phyloP scores from a whole-genome alignment of 35 echinoderm and acorn worm species.

The Strongylocentrotus purpuratus region DNA sequence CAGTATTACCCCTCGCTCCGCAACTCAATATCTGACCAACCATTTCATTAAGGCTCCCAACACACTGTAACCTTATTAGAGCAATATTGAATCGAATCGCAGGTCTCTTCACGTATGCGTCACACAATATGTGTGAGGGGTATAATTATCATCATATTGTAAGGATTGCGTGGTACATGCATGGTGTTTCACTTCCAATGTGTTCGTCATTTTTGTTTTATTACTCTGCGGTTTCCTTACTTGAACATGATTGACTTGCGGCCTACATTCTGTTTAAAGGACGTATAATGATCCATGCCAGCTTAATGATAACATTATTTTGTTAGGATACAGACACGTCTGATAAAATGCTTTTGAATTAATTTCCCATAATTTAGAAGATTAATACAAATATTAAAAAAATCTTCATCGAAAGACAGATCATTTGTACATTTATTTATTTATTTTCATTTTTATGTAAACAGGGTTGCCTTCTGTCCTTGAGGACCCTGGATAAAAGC shows the following conservation, averaged over 20 bases:
- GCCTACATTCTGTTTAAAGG: background rate
- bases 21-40: background rate
- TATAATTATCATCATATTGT: background rate
- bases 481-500: too few species aligned
- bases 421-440: too few species aligned
- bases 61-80: background rate
- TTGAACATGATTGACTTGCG: background rate
- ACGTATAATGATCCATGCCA: background rate
- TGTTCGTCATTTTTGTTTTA: background rate
- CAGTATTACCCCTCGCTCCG: background rate
- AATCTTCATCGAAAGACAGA: too few species aligned
- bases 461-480: too few species aligned
- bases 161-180: background rate
- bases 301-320: too few species aligned
- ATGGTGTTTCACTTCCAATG: background rate
- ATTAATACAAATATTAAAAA: too few species aligned
- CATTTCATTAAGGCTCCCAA: conserved; percentile 3
- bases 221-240: background rate
- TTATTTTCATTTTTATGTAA: too few species aligned
- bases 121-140: background rate
- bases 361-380: too few species aligned
- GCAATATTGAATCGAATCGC: background rate
- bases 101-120: background rate
- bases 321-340: too few species aligned
- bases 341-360: too few species aligned